phyloP scores from a whole-genome alignment of 2,888 invertebrate species.

The Palloptera scutellata region DNA sequence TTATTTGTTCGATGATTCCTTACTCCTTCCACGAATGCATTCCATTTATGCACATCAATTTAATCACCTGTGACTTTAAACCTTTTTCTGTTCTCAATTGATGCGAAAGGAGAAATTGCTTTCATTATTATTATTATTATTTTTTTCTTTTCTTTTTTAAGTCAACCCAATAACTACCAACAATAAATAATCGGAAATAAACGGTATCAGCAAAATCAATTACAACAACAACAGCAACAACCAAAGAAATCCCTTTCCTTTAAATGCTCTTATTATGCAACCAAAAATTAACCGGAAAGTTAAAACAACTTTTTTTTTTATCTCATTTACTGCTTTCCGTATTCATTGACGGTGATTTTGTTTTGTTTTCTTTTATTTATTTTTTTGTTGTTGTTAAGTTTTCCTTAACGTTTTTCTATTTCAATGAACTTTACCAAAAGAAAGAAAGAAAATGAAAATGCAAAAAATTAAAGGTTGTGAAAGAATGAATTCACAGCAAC shows the following conservation, averaged over 20 bases:
- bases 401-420: constrained; percentile 23
- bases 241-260: constrained; percentile 13
- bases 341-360: not conserved
- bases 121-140: no score
- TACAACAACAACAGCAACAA: not conserved
- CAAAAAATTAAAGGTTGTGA: not conserved
- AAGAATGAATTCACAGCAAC: not conserved
- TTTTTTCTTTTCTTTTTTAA: no score
- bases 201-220: no score
- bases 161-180: no score
- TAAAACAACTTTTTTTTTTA: constrained; percentile 22
- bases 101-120: no score
- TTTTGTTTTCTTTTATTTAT: not conserved
- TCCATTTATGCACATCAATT: constrained; percentile 33
- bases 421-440: constrained; percentile 20
- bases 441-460: not conserved
- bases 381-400: constrained; percentile 6
- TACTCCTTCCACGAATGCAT: not conserved
- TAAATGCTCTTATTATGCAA: constrained; percentile 32
- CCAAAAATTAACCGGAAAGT: constrained; percentile 36
- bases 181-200: no score
- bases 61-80: constrained; percentile 55
- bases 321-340: constrained; percentile 13
- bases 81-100: constrained; percentile 41
- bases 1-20: not conserved